Evolutionary conservation across 2,797 vertebrate genomes (phyloP), one percentile per base, ranked within the genome.

Genomic region (Premnoplex brunnescens): DNA sequence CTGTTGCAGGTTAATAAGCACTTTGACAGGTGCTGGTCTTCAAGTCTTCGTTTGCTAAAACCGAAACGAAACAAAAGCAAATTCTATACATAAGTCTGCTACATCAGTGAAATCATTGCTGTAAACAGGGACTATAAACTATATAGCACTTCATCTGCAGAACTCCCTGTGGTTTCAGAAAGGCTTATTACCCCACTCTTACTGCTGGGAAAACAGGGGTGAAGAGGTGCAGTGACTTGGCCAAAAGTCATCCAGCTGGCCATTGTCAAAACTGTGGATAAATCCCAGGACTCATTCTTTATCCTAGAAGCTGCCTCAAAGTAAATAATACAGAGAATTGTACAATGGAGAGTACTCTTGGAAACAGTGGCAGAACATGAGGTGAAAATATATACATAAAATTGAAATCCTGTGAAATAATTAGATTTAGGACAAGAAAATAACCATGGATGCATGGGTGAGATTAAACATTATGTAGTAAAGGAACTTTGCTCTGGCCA

Each of bases 261-360:
- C 62, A 76, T 39, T 21, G 39, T 95, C 77, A 93, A 75, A 93
- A 91, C 46, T 43, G 34, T 89, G 83, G 93, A 88, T 82, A 93
- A 95, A 81, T 88, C 62, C 90, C 93, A 95, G 80, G 69, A 82
- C 69, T 84, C 96, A 91, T 81, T 91, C 76, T 91, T 91, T 58
- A 94, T 91, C 80, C 91, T 74, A 86, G 83, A 91, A 75, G 69
- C 73, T 86, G 79, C 48, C 48, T 90, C 74, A 78, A 88, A 91
- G 85, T 90, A 95, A 95, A 84, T 94, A 94, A 78, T 41, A 73
- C 56, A 28, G 83, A 81, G n/a, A 86, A 73, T 95, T 95, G 83
- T 84, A 93, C 85, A 96, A 90, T 36, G 59, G 59, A 73, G 43
- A 34, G 49, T 81, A 52, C 66, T 94, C 54, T 91, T 0, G 1